phyloP scores from a whole-genome alignment of 30 jellyfish, hydroid and myxozoan species.

The Chrysaora quinquecirrha region DNA sequence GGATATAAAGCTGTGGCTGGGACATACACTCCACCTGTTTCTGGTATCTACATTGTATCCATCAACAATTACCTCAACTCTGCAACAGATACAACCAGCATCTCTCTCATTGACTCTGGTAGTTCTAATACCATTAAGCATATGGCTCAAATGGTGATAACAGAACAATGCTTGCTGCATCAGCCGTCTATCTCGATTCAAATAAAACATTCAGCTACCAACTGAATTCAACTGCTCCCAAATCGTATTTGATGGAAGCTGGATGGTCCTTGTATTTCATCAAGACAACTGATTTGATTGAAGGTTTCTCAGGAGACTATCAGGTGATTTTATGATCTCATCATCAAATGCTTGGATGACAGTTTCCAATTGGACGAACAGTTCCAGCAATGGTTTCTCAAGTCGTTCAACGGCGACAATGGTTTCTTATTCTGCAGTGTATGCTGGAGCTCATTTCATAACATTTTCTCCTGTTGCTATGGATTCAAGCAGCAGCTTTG shows the following conservation, averaged over 20 bases:
- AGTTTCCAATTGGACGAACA: slow-evolving; percentile 58
- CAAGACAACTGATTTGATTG: slow-evolving; percentile 27
- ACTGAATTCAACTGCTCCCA: slow-evolving; percentile 23
- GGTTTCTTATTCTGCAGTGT: slow-evolving; percentile 49
- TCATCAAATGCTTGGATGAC: slow-evolving; percentile 41
- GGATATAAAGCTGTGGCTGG: slow-evolving; percentile 76
- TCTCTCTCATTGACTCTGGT: slow-evolving; percentile 35
- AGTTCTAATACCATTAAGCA: slow-evolving; percentile 33
- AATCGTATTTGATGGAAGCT: slow-evolving; percentile 34
- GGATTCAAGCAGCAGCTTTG: slow-evolving; percentile 15
- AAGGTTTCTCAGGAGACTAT: slow-evolving; percentile 52
- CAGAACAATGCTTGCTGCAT: slow-evolving; percentile 63
- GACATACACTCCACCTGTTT: slow-evolving; percentile 64
- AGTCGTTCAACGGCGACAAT: slow-evolving; percentile 35
- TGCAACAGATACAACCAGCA: slow-evolving; percentile 60
- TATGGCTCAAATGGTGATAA: slow-evolving; percentile 58
- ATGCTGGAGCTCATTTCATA: slow-evolving; percentile 68
- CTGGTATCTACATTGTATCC: slow-evolving; percentile 73
- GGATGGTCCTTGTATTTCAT: slow-evolving; percentile 73
- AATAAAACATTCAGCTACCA: slow-evolving; percentile 13
- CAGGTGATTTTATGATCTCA: not conserved
- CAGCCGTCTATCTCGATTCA: slow-evolving; percentile 34
- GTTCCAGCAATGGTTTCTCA: slow-evolving; percentile 30
- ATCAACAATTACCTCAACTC: slow-evolving; percentile 67
- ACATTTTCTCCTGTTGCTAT: slow-evolving; percentile 57